phyloP scores from a whole-genome alignment of 2,888 invertebrate species.

The Conomelus anceps region DNA sequence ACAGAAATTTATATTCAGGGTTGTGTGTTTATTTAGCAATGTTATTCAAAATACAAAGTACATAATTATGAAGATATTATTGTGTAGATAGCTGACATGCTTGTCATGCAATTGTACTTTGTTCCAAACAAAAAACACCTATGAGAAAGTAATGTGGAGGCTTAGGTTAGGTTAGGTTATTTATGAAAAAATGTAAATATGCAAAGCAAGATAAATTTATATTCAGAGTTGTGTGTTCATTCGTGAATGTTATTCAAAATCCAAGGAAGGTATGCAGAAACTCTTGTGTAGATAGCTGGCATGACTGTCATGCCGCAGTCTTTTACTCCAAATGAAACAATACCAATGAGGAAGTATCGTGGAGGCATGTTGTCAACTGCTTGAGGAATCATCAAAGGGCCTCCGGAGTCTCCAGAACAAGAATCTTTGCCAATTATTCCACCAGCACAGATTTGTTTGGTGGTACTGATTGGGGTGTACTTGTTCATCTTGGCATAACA shows the following conservation, averaged over 20 bases:
- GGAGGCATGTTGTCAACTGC: not conserved
- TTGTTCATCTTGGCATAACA: not conserved
- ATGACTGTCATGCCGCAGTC: not conserved
- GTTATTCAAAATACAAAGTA: too few species aligned
- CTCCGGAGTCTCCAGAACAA: not conserved
- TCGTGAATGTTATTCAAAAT: not conserved
- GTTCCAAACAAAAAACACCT: too few species aligned
- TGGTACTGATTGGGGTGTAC: not conserved
- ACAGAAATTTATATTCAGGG: too few species aligned
- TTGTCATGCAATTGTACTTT: too few species aligned
- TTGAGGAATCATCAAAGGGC: not conserved
- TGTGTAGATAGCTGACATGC: too few species aligned
- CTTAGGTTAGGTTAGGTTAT: too few species aligned
- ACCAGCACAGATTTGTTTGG: constrained; percentile 2
- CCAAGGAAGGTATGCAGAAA: not conserved
- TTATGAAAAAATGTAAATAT: too few species aligned
- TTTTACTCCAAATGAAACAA: not conserved
- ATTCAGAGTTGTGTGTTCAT: not conserved
- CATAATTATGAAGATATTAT: too few species aligned
- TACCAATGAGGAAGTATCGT: not conserved
- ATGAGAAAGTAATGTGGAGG: too few species aligned
- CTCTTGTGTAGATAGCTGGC: not conserved
- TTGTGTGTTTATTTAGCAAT: too few species aligned
- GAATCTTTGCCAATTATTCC: not conserved
- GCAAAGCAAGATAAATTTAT: too few species aligned